phyloP scores from a whole-genome alignment of 1,140 invertebrate genomes.

The Drosophila nigromelanica region DNA sequence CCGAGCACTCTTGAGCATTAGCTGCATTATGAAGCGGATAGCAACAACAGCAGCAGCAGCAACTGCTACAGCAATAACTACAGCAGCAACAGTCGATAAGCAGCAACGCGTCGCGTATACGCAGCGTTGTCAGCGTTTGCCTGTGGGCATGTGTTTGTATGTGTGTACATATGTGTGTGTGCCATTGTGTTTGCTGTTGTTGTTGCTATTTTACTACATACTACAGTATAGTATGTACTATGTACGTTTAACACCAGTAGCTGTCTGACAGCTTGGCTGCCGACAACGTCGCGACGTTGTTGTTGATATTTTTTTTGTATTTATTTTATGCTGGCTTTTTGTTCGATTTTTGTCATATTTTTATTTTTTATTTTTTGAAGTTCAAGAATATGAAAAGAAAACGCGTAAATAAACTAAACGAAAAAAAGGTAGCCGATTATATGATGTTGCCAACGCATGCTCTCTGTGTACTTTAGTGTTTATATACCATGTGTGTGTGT shows the following conservation, averaged over 20 bases:
- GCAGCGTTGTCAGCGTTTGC: constrained; percentile 56
- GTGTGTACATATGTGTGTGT: constrained; percentile 10
- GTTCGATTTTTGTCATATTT: constrained; percentile 51
- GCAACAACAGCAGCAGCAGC: constrained; percentile 19
- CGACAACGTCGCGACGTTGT: constrained; percentile 37
- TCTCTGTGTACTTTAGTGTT: constrained; percentile 27
- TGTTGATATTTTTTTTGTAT: constrained; percentile 53
- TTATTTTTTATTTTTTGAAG: constrained; percentile 66
- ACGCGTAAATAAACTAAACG: constrained; percentile 58
- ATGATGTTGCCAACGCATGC: constrained; percentile 46
- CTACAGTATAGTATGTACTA: constrained; percentile 45
- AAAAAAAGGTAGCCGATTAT: constrained; percentile 45
- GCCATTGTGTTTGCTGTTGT: constrained; percentile 18
- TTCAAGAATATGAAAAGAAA: constrained; percentile 79
- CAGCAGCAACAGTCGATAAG: constrained; percentile 52
- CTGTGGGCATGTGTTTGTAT: constrained; percentile 8
- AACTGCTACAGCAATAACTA: constrained; percentile 8
- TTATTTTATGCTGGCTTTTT: constrained; percentile 73
- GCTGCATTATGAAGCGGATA: constrained; percentile 31
- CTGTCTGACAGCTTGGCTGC: constrained; percentile 77
- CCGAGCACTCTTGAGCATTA: constrained; percentile 38
- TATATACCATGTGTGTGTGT: neutral
- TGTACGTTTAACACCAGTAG: constrained; percentile 80
- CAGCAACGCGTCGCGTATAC: constrained; percentile 69
- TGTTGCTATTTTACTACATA: constrained; percentile 42